These are phyloP conservation scores for Serranus cabrilla DNA, from an alignment of 2,797 vertebrate species.

Conservation along the genomic window DNA sequence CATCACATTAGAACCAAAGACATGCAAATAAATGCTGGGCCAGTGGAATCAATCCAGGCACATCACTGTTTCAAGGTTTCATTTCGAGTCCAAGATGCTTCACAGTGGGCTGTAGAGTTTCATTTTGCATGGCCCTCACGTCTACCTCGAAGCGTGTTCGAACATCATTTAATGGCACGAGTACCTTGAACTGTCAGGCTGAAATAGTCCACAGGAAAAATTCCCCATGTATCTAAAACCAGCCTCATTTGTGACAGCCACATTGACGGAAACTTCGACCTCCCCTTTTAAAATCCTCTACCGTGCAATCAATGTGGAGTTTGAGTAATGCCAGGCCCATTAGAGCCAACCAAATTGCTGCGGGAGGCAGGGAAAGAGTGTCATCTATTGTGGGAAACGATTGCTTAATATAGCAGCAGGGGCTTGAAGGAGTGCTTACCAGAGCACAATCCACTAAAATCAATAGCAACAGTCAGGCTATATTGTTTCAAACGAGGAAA, in stretches of 20 bases:
- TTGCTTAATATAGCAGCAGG: constrained; percentile 92
- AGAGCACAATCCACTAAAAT: constrained; percentile 88
- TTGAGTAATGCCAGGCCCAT: constrained; percentile 91
- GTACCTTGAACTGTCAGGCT: constrained; percentile 61
- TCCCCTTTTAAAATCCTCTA: constrained; percentile 79
- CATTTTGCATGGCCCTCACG: constrained; percentile 40
- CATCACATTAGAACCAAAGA: constrained; percentile 77
- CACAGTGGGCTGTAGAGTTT: constrained; percentile 57
- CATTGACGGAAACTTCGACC: constrained; percentile 80
- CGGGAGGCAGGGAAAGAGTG: constrained; percentile 86
- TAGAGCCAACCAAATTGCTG: constrained; percentile 88
- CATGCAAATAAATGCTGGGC: constrained; percentile 73
- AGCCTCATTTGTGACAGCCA: constrained; percentile 66
- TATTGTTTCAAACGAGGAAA: constrained; percentile 87
- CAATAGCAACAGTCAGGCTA: constrained; percentile 88
- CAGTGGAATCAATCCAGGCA: constrained; percentile 70
- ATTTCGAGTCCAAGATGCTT: constrained; percentile 55
- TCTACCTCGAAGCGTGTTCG: constrained; percentile 53
- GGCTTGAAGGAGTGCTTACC: constrained; percentile 89
- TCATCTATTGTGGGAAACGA: constrained; percentile 92
- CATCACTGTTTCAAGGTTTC: constrained; percentile 70
- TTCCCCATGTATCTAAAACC: constrained; percentile 57
- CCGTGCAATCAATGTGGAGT: constrained; percentile 90
- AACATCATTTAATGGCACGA: constrained; percentile 59
- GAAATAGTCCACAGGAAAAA: constrained; percentile 42